A percentile compares a stretch with the other conserved stretches of the same genome.
These are phyloP conservation scores for Chaetodon trifasciatus DNA, from an alignment of 2,797 vertebrate species.

Conservation along the genomic window DNA sequence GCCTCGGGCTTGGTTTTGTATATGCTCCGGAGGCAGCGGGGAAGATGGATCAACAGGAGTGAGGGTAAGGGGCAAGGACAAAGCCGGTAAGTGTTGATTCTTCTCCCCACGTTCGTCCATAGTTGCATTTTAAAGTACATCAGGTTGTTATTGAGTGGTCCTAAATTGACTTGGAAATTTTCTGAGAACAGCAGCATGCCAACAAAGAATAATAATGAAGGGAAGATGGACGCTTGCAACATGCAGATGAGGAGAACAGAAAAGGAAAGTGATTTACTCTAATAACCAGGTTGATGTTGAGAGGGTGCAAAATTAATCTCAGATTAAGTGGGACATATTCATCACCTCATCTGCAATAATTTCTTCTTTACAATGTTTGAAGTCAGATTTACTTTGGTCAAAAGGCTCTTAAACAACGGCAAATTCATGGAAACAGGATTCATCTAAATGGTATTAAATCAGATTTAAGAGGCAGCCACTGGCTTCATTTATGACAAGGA, in stretches of 20 bases:
- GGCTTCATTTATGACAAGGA: neutral
- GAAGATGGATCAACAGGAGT: constrained; percentile 37
- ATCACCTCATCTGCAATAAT: constrained; percentile 1
- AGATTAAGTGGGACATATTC: neutral
- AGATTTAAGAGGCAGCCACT: neutral
- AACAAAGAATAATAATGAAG: constrained; percentile 60
- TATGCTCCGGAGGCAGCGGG: neutral
- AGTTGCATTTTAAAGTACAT: constrained; percentile 51
- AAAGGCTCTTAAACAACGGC: neutral
- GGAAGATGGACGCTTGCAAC: neutral
- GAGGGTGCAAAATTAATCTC: constrained; percentile 21
- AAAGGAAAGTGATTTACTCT: constrained; percentile 23
- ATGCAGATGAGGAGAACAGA: constrained; percentile 8
- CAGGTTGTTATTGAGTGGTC: constrained; percentile 58
- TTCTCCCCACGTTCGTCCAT: constrained; percentile 27
- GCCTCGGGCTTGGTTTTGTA: constrained; percentile 16
- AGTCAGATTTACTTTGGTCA: neutral
- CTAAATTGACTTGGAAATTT: constrained; percentile 70
- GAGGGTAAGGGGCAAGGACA: constrained; percentile 63
- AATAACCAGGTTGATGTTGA: constrained; percentile 14
- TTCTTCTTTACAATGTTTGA: neutral
- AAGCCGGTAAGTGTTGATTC: constrained; percentile 40
- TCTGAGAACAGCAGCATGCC: constrained; percentile 39
- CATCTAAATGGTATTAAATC: neutral
- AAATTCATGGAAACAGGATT: neutral